These are phyloP conservation scores for Diaprepes abbreviatus DNA, from an alignment of 2,888 invertebrate species.

Conservation along the genomic window DNA sequence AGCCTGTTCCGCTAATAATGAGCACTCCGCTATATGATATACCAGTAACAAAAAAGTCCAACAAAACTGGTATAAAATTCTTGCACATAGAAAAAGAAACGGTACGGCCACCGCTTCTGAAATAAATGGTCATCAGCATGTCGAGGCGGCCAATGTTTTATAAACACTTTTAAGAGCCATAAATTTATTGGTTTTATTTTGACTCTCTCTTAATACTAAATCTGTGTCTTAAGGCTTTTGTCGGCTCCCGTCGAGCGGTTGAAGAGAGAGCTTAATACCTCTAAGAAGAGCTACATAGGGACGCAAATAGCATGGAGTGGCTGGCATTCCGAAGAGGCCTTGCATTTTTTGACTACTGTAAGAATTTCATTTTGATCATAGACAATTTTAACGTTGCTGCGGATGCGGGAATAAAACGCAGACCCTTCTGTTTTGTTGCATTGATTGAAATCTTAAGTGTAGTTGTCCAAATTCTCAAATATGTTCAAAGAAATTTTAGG, in stretches of 20 bases:
- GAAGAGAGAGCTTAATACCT: conserved; percentile 13
- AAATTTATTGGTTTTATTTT: conserved; percentile 67
- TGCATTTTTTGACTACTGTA: conserved; percentile 68
- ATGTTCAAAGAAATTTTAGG: conserved; percentile 21
- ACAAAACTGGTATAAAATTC: conserved; percentile 58
- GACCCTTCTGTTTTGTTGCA: conserved; percentile 19
- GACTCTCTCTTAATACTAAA: conserved; percentile 65
- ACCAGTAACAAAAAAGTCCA: conserved; percentile 50
- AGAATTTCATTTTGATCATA: conserved; percentile 64
- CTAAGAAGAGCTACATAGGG: conserved; percentile 23
- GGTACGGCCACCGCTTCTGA: conserved; percentile 54
- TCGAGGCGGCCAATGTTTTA: conserved; percentile 63
- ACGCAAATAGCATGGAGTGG: conserved; percentile 31
- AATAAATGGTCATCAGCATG: conserved; percentile 63
- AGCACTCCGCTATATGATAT: conserved; percentile 51
- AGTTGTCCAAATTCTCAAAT: conserved; percentile 29
- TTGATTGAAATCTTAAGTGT: conserved; percentile 37
- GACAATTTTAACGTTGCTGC: conserved; percentile 50
- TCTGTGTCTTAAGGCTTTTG: conserved; percentile 66
- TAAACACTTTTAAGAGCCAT: conserved; percentile 66
- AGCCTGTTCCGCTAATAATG: conserved; percentile 42
- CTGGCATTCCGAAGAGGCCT: conserved; percentile 59
- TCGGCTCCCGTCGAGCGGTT: conserved; percentile 60
- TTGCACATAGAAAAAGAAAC: conserved; percentile 56
- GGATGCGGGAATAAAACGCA: conserved; percentile 27